These are phyloP conservation scores for Littorina saxatilis DNA, from an alignment of 1,140 invertebrate species.

Conservation along the genomic window DNA sequence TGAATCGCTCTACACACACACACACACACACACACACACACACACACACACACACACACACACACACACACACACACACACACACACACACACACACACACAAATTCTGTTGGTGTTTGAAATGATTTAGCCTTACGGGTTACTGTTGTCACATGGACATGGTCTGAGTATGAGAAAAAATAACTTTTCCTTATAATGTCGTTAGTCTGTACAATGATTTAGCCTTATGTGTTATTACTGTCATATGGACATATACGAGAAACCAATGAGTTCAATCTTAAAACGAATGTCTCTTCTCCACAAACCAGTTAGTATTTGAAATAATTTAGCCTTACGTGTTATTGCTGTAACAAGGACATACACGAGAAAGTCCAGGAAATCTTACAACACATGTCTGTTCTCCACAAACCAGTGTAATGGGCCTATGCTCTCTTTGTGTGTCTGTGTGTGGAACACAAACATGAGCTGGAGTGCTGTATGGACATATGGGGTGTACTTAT, in stretches of 20 bases:
- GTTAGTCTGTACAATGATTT: neutral
- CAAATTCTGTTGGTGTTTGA: too few relatives aligned
- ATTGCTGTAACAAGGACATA: too few relatives aligned
- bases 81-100: neutral
- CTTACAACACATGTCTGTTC: too few relatives aligned
- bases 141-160: neutral
- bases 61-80: neutral
- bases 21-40: conserved; percentile 2
- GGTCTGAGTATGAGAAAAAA: neutral
- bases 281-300: neutral
- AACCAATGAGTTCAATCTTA: neutral
- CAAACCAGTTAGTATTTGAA: neutral
- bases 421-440: too few relatives aligned
- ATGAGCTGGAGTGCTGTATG: too few relatives aligned
- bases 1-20: too few relatives aligned
- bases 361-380: too few relatives aligned
- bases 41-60: conserved; percentile 2
- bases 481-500: too few relatives aligned
- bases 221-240: neutral
- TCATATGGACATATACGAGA: neutral
- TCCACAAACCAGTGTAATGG: too few relatives aligned
- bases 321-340: too few relatives aligned
- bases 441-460: too few relatives aligned
- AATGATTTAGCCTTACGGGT: too few relatives aligned
- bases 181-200: neutral